Evolutionary conservation across 2,797 vertebrate species (phyloP), one percentile per base, ranked within the genome.

Genomic region (Clamator glandarius): DNA sequence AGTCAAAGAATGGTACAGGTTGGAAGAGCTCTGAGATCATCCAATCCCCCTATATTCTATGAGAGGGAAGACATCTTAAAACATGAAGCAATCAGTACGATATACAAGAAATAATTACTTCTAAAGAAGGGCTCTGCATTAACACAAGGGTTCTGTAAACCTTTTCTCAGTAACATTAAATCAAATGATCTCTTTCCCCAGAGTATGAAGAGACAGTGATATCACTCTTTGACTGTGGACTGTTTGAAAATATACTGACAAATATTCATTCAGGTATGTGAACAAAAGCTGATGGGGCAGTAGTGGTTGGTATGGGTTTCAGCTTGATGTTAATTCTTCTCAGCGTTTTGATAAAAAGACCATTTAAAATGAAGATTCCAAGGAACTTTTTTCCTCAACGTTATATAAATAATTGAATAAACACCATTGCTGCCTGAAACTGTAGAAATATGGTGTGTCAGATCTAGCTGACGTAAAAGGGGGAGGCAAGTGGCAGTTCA

Each of bases 141-240:
- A 90, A 52, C 0, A 0, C 0, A 2, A 52, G n/a, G 14, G 21
- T 63, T 59, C 44, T 63, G 58, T 63, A 66, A 80, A 52, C 23
- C 25, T 81, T 64, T 44, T 23, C 39, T 48, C n/a, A 18, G 15
- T n/a, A 62, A 25, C 21, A 64, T 13, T 61, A 57, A 55, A 59
- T 69, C 24, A 29, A 12, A 33, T 89, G 25, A 1, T 75, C 69
- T 94, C 75, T 90, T 77, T 63, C 58, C 69, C 36, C 68, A 98
- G 98, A 97, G 52, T 98, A 98, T 91, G 97, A 98, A 95, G 96
- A 98, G 93, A 98, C 97, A 8, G 97, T 96, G 58, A 92, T 93
- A 57, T 96, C 96, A 48, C 96, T 98, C 73, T 98, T 98, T 76
- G 97, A 97, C 81, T 97, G 97, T 48, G 93, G 95, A 52, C 52